phyloP scores from a whole-genome alignment of 2,113 vertebrate species.

The Shinisaurus crocodilurus region DNA sequence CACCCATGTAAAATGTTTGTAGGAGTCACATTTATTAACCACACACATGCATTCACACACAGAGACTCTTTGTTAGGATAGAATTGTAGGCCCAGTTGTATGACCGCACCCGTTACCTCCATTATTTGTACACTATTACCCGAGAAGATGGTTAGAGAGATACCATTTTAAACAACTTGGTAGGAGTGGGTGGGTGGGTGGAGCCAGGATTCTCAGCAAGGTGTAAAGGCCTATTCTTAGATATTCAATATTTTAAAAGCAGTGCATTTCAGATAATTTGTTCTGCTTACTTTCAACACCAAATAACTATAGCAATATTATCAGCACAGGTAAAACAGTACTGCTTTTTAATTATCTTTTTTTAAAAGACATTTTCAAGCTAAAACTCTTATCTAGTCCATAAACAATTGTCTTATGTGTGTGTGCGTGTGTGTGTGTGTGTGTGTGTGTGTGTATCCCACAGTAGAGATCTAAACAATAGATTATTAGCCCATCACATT shows the following conservation, averaged over 20 bases:
- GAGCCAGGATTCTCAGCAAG: neutral
- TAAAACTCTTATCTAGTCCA: neutral
- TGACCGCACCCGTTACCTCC: neutral
- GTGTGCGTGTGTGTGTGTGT: too few relatives aligned
- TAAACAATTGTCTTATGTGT: too few relatives aligned
- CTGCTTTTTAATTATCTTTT: too few relatives aligned
- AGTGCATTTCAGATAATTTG: neutral
- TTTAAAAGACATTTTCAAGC: neutral
- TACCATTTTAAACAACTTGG: neutral
- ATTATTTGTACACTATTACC: neutral
- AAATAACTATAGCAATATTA: neutral
- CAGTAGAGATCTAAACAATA: too few relatives aligned
- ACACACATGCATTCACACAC: neutral
- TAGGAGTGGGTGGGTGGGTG: neutral
- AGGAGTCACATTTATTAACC: neutral
- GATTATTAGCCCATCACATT: too few relatives aligned
- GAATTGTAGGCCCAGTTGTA: neutral
- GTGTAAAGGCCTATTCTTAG: neutral
- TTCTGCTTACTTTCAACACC: neutral
- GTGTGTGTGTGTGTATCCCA: too few relatives aligned
- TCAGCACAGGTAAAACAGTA: neutral
- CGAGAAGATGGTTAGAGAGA: neutral
- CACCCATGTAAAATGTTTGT: neutral
- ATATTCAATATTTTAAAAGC: neutral
- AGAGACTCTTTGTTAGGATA: neutral